Base-by-base conservation (phyloP, 2,797 vertebrate species). In the Lycodopsis pacificus region DNA sequence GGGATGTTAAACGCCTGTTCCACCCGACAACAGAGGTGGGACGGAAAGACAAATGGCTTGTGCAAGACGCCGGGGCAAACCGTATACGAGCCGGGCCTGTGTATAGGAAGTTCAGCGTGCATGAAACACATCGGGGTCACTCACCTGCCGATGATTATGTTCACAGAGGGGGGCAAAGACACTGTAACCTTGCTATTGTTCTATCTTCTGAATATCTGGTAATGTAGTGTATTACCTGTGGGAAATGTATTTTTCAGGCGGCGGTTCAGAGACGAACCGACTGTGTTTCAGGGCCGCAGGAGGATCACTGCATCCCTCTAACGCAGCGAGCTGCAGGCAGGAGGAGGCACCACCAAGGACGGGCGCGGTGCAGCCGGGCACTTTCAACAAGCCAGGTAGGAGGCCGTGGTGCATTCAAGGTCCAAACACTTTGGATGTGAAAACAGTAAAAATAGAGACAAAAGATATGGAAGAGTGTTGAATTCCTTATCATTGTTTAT, bases 171-270 rank as follows among this genome's bases (percentile, higher is more conserved):
- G 84, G 86, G 89, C 88, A 93, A 93, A 93, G 86, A 93, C 92
- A 85, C 53, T 4, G 30, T 88, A 88, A 92, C 94, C 94, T 94
- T 95, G 92, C 77, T 86, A 88, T 92, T 93, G 92, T 94, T 92
- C 91, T 92, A 76, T 89, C 84, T 82, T 73, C 44, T 67, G 73
- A 81, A 86, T 88, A 85, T 89, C 78, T 85, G 70, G 65, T 71
- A 86, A 59, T 77, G 82, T 57, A 30, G 44, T 76, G 77, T 84
- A 67, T 90, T 88, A 90, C 93, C 91, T 84, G 54, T 73, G 91
- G 91, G 93, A 93, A 90, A 89, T 89, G 77, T 79, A 73, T 86
- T 90, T 91, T 93, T 86, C 62, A 76, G 71, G 87, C 76, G 40
- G 77, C 58, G 27, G 73, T 78, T 83, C 65, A 73, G 83, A 90